These are phyloP conservation scores for Oryctes rhinoceros DNA, from an alignment of 1,140 invertebrate species.

Conservation along the genomic window DNA sequence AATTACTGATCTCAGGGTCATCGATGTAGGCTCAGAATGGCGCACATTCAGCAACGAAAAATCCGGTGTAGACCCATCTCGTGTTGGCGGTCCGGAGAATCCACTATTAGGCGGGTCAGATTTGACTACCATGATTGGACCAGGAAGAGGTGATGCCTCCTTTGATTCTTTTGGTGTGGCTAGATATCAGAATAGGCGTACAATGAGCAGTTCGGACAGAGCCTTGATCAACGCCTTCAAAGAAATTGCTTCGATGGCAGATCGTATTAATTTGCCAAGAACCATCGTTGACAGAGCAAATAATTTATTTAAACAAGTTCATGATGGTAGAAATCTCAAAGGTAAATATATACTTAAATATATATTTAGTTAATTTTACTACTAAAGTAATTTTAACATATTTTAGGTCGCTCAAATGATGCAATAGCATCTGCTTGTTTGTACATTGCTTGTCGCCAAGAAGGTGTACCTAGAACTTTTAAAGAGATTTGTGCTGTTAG, in stretches of 20 bases:
- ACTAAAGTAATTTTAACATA: background rate
- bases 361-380: background rate
- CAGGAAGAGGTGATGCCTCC: constrained; percentile 76
- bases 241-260: constrained; percentile 97
- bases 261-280: constrained; percentile 95
- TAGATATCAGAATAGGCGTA: constrained; percentile 93
- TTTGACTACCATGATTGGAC: constrained; percentile 96
- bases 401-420: constrained; percentile 88
- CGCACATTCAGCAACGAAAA: constrained; percentile 99
- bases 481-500: constrained; percentile 99
- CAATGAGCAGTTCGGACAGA: constrained; percentile 93
- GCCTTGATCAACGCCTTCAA: constrained; percentile 94
- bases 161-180: constrained; percentile 85
- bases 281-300: constrained; percentile 96
- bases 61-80: constrained; percentile 94
- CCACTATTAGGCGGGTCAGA: constrained; percentile 94
- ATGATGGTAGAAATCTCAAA: constrained; percentile 96
- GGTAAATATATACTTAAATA: constrained; percentile 62
- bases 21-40: constrained; percentile 99
- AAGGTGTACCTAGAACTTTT: constrained; percentile 98
- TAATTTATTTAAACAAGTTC: constrained; percentile 97
- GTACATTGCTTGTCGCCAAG: constrained; percentile 98
- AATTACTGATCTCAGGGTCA: constrained; percentile 74
- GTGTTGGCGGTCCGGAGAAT: constrained; percentile 98
- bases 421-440: constrained; percentile 98